Conservation (phyloP, 2,113 vertebrate species). For the Microcebus jonahi region DNA sequence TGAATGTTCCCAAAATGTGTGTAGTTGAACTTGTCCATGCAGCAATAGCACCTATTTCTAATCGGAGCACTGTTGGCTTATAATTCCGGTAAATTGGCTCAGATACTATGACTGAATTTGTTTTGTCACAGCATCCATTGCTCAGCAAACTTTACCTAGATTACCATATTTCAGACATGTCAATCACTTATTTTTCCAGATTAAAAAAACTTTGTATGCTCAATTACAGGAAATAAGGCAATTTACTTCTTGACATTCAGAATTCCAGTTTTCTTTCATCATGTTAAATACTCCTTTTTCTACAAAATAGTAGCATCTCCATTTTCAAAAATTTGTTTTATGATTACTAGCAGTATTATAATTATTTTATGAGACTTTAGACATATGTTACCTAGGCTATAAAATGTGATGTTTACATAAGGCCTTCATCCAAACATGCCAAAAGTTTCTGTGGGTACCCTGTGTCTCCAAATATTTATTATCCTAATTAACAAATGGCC, state of each 20-base stretch:
- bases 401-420: not conserved
- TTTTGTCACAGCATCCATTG: not conserved
- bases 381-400: not conserved
- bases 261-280: not conserved
- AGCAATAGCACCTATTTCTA: not conserved
- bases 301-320: not conserved
- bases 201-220: not conserved
- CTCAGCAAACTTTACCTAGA: not conserved
- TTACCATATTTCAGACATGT: not conserved
- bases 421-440: not conserved
- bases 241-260: not conserved
- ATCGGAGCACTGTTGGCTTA: not conserved
- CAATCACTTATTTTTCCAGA: not conserved
- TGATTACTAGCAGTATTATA: not conserved
- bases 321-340: not conserved
- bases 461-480: slow-evolving; percentile 20
- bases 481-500: not conserved
- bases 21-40: not conserved
- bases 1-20: not conserved
- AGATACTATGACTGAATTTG: not conserved
- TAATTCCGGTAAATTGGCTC: not conserved
- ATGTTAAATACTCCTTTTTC: not conserved
- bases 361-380: not conserved
- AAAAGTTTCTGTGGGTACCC: not conserved
- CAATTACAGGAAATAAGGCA: not conserved